phyloP scores from a whole-genome alignment of 2,888 invertebrate species.

The Erannis defoliaria region DNA sequence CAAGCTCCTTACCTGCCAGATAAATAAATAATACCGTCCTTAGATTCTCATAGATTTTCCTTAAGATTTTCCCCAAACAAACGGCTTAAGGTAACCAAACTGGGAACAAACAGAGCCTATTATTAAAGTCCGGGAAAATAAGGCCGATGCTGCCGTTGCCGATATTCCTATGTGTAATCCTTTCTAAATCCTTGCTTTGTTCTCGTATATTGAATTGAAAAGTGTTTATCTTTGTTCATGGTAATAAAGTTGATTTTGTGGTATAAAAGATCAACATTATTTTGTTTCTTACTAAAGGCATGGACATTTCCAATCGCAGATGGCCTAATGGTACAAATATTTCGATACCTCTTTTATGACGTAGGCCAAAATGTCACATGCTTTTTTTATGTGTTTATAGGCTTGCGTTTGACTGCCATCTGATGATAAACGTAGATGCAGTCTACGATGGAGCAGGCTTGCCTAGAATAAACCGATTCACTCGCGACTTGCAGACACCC shows the following conservation, averaged over 20 bases:
- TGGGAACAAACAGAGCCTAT: slow-evolving; percentile 24
- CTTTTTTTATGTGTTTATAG: too few species aligned
- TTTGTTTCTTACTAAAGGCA: too few species aligned
- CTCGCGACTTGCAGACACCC: too few species aligned
- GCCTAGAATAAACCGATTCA: too few species aligned
- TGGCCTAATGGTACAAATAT: too few species aligned
- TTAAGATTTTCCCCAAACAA: slow-evolving; percentile 31
- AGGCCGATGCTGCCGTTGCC: slow-evolving; percentile 3
- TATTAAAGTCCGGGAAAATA: slow-evolving; percentile 27
- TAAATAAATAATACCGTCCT: slow-evolving; percentile 6
- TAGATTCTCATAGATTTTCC: slow-evolving; percentile 15
- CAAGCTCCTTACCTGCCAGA: not conserved
- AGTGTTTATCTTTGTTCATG: slow-evolving; percentile 13
- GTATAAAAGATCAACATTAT: not conserved
- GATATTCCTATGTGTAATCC: slow-evolving; percentile 30
- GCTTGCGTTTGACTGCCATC: too few species aligned
- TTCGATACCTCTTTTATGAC: too few species aligned
- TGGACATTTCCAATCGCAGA: too few species aligned
- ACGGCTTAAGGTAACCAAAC: slow-evolving; percentile 30
- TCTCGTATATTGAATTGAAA: slow-evolving; percentile 15
- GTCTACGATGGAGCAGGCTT: too few species aligned
- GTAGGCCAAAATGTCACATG: too few species aligned
- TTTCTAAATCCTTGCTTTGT: slow-evolving; percentile 21
- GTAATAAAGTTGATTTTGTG: not conserved
- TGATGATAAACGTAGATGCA: too few species aligned